Conservation (phyloP, 1,140 invertebrate species). For the Notospermus geniculatus region DNA sequence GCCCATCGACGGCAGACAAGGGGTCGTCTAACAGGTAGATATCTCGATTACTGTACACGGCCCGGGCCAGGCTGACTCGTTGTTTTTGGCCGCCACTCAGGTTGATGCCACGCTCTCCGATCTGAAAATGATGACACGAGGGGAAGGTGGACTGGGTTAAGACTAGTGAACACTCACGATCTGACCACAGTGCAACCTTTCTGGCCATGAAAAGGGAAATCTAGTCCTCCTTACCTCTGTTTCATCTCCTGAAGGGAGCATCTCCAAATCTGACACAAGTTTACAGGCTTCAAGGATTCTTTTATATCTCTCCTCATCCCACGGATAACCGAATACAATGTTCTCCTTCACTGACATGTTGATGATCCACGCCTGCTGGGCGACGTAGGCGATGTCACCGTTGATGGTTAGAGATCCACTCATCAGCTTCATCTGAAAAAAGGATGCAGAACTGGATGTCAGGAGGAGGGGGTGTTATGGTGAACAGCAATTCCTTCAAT, state of each 20-base stretch:
- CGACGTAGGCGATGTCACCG: conserved; percentile 66
- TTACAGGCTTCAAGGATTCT: conserved; percentile 49
- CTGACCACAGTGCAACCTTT: no score
- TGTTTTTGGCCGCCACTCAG: conserved; percentile 97
- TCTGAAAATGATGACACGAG: conserved; percentile 26
- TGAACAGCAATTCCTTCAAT: no score
- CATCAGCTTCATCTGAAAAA: conserved; percentile 47
- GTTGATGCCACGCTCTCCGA: conserved; percentile 88
- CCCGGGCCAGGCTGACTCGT: conserved; percentile 88
- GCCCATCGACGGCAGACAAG: conserved; percentile 58
- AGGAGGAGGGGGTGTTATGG: no score
- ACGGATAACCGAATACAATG: conserved; percentile 64
- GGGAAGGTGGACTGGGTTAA: neutral
- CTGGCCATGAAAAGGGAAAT: conserved; percentile 63
- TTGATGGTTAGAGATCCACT: conserved; percentile 61
- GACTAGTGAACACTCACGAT: neutral
- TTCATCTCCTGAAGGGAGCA: conserved; percentile 65
- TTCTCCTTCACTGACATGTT: conserved; percentile 70
- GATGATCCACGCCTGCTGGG: conserved; percentile 68
- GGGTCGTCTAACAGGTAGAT: conserved; percentile 61
- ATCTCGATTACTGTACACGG: conserved; percentile 71
- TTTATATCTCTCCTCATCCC: conserved; percentile 56
- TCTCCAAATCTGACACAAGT: conserved; percentile 56
- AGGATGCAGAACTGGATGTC: no score
- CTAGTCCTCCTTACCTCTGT: conserved; percentile 67